These are phyloP conservation scores for Cyaniris semiargus DNA, from an alignment of 2,888 invertebrate species.

Conservation along the genomic window DNA sequence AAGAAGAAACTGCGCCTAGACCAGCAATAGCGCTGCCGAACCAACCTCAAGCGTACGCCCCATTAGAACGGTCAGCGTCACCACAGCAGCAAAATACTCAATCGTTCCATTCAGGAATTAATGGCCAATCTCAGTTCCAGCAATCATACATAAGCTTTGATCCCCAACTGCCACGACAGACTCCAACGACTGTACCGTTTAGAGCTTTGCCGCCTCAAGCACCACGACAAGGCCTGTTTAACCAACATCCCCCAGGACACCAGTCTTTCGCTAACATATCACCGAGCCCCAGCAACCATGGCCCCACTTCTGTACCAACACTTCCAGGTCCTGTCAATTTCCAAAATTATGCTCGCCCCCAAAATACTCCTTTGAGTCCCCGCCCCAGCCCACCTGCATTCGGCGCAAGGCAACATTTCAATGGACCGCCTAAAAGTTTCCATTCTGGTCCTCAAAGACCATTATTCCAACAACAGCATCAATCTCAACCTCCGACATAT, in stretches of 20 bases:
- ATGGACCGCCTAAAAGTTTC: slow-evolving; percentile 69
- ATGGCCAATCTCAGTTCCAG: slow-evolving; percentile 72
- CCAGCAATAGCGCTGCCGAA: slow-evolving; percentile 81
- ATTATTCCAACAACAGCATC: slow-evolving; percentile 65
- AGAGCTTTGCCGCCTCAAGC: slow-evolving; percentile 52
- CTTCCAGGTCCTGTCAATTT: slow-evolving; percentile 62
- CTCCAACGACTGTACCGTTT: slow-evolving; percentile 65
- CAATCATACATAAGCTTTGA: slow-evolving; percentile 66
- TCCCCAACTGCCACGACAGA: slow-evolving; percentile 71
- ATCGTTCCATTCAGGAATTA: slow-evolving; percentile 57
- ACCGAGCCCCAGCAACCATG: slow-evolving; percentile 56
- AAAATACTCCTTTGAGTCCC: slow-evolving; percentile 57
- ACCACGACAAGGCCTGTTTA: slow-evolving; percentile 62
- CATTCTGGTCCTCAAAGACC: slow-evolving; percentile 79
- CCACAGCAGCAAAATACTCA: slow-evolving; percentile 53
- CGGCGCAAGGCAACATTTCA: slow-evolving; percentile 61
- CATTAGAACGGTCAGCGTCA: slow-evolving; percentile 58
- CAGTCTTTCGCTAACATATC: slow-evolving; percentile 58
- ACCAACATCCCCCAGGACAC: slow-evolving; percentile 56
- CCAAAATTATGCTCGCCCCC: slow-evolving; percentile 62
- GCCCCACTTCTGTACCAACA: slow-evolving; percentile 55
- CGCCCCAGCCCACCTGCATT: slow-evolving; percentile 60
- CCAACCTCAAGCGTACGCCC: slow-evolving; percentile 56
- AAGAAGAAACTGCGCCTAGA: slow-evolving; percentile 83
- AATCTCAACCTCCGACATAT: slow-evolving; percentile 53